Conservation (phyloP, 2,888 invertebrate species). For the Erpobdella octoculata region DNA sequence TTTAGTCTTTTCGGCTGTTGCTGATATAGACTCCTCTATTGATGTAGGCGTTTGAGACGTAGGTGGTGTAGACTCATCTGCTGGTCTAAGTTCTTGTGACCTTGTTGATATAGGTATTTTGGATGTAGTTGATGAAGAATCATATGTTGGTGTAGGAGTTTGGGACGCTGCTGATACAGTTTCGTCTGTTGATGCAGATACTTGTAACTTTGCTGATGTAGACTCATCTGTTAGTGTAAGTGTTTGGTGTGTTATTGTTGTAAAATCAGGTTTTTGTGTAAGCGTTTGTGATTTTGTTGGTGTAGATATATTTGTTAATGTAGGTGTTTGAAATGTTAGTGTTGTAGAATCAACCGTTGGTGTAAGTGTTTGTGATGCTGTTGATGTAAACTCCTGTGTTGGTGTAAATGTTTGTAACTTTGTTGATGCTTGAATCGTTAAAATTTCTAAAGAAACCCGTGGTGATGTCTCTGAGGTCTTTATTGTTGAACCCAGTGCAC, state of each 20-base stretch:
- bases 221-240: neutral
- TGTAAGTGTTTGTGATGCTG: too few relatives aligned
- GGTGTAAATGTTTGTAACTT: neutral
- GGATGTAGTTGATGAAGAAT: neutral
- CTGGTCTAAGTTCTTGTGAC: neutral
- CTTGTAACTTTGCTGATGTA: neutral
- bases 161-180: neutral
- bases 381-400: too few relatives aligned
- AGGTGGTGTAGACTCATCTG: neutral
- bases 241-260: too few relatives aligned
- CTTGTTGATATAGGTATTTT: neutral
- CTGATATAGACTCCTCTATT: neutral
- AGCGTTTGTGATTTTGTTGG: neutral
- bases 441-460: neutral
- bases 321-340: neutral
- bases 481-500: neutral
- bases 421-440: neutral
- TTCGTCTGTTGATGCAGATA: neutral
- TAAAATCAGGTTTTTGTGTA: too few relatives aligned
- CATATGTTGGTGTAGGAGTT: neutral
- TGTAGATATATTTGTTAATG: neutral
- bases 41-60: neutral
- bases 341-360: neutral
- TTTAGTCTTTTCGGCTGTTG: neutral
- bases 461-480: neutral